These are phyloP conservation scores for Tricholauxania praeusta DNA, from an alignment of 2,888 invertebrate species.

Conservation along the genomic window DNA sequence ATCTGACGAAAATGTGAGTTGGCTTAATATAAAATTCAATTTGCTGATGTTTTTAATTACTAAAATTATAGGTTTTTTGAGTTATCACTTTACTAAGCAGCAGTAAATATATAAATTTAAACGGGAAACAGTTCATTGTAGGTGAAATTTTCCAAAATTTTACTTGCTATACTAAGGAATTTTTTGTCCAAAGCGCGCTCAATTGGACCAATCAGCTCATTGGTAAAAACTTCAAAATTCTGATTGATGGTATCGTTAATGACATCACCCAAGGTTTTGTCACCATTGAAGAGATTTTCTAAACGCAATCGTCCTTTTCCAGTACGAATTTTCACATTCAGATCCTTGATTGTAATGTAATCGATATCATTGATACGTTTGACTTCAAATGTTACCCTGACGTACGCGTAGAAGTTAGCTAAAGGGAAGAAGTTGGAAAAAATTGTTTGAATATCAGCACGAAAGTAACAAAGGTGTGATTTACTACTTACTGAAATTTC, in stretches of 20 bases:
- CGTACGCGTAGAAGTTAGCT: constrained; percentile 77
- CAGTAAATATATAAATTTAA: constrained; percentile 47
- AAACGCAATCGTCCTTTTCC: constrained; percentile 76
- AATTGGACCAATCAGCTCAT: constrained; percentile 78
- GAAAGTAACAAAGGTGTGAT: neutral
- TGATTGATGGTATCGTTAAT: constrained; percentile 73
- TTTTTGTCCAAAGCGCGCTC: constrained; percentile 74
- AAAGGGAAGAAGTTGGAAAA: constrained; percentile 42
- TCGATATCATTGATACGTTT: constrained; percentile 69
- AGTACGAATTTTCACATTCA: constrained; percentile 77
- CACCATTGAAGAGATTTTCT: constrained; percentile 81
- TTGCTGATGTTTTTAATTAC: too few relatives aligned
- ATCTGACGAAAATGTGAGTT: too few relatives aligned
- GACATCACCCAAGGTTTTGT: constrained; percentile 76
- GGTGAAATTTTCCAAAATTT: constrained; percentile 73
- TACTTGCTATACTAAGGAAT: constrained; percentile 72
- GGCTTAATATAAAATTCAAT: too few relatives aligned
- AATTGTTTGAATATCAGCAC: neutral
- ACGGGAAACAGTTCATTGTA: constrained; percentile 71
- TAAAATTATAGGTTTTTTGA: constrained; percentile 8
- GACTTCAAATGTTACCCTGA: constrained; percentile 74
- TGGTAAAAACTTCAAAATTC: constrained; percentile 79
- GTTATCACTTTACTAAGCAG: constrained; percentile 6
- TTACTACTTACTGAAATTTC: constrained; percentile 76
- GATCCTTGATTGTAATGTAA: constrained; percentile 74